These are phyloP conservation scores for Percopsis transmontana DNA, from an alignment of 2,113 vertebrate species.

Conservation along the genomic window DNA sequence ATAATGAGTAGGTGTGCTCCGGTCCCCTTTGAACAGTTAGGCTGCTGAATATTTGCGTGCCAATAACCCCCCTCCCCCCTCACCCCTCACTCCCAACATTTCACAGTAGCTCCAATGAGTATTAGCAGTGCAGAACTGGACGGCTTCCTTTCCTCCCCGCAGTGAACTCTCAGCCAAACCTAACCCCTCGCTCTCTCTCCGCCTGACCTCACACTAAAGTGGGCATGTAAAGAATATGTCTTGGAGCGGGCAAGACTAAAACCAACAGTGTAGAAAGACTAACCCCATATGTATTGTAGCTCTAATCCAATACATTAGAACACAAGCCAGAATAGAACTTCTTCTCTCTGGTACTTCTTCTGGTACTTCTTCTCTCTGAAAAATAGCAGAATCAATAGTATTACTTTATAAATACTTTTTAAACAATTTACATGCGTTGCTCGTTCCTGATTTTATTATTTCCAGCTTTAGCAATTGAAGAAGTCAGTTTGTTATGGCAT, in stretches of 20 bases:
- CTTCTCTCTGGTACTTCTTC: no score
- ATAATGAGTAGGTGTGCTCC: constrained; percentile 72
- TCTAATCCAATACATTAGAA: no score
- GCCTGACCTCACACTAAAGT: constrained; percentile 66
- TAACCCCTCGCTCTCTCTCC: constrained; percentile 38
- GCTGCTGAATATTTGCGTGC: constrained; percentile 54
- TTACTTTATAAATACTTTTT: no score
- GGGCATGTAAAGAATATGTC: constrained; percentile 59
- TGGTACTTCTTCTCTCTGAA: no score
- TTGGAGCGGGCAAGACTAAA: constrained; percentile 44
- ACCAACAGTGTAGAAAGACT: constrained; percentile 35
- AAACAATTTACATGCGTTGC: no score
- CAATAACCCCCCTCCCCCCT: constrained; percentile 32
- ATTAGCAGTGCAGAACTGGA: constrained; percentile 47
- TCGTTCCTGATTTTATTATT: no score
- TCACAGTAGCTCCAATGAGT: constrained; percentile 56
- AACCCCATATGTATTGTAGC: constrained; percentile 31
- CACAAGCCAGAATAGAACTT: no score
- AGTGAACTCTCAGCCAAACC: constrained; percentile 45
- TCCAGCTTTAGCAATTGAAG: constrained; percentile 31
- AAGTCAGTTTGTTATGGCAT: constrained; percentile 9
- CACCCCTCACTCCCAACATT: constrained; percentile 14
- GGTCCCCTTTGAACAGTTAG: constrained; percentile 58
- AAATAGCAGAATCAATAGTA: no score
- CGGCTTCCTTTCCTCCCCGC: constrained; percentile 58